Conservation (phyloP, 1,140 invertebrate species). For the Rhysida immarginata region DNA sequence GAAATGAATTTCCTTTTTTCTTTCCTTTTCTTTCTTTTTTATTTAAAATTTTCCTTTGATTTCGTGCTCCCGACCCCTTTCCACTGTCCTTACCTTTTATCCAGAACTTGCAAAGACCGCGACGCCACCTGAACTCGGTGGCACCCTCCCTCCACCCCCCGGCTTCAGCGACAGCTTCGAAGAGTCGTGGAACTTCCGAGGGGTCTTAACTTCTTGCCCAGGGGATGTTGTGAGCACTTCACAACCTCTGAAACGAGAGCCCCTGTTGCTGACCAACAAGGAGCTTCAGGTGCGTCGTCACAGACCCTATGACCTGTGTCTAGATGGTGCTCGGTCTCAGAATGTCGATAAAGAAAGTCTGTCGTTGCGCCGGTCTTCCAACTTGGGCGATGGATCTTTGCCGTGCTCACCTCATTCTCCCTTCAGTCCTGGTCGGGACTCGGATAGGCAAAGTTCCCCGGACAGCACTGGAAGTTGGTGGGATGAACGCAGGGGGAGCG, state of each 20-base stretch:
- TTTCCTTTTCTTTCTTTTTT: too few species aligned
- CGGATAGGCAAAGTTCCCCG: neutral
- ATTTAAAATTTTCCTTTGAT: too few species aligned
- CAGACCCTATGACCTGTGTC: too few species aligned
- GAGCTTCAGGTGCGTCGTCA: too few species aligned
- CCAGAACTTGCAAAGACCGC: neutral
- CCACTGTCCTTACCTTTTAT: too few species aligned
- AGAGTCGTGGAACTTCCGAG: neutral
- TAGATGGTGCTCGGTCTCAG: neutral
- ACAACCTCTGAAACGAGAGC: neutral
- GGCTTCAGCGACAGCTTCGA: neutral
- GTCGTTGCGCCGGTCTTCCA: neutral
- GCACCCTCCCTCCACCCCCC: neutral
- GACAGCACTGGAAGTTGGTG: neutral
- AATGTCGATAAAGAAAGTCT: neutral
- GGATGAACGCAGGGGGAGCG: neutral
- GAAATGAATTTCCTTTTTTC: too few species aligned
- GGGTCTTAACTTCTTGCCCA: neutral
- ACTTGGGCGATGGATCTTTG: neutral
- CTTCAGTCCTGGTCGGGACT: neutral
- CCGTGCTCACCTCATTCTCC: constrained; percentile 1
- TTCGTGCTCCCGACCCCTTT: too few species aligned
- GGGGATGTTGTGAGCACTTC: neutral
- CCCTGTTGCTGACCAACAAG: neutral
- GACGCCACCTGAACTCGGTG: neutral